A percentile compares a stretch with the other conserved stretches of the same genome.
phyloP scores from a whole-genome alignment of 2,888 invertebrate species.

The Spodoptera exigua region DNA sequence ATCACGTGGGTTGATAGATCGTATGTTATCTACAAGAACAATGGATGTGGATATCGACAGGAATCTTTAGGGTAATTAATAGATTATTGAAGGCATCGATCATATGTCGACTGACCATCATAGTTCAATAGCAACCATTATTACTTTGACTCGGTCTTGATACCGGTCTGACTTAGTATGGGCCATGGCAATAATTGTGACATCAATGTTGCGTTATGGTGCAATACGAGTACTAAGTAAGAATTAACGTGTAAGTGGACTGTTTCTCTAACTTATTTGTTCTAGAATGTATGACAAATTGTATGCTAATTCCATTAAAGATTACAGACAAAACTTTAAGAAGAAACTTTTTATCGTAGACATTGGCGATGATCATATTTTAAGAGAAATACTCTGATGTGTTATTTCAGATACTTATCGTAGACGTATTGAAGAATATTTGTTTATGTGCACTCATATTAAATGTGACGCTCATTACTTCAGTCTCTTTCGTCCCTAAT shows the following conservation, averaged over 20 bases:
- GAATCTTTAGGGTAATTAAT: slow-evolving; percentile 85
- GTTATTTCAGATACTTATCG: too few relatives aligned
- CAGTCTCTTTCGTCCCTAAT: background rate
- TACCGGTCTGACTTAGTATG: slow-evolving; percentile 26
- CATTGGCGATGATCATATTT: too few relatives aligned
- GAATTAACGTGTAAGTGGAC: slow-evolving; percentile 8
- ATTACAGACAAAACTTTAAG: too few relatives aligned
- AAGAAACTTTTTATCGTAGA: too few relatives aligned
- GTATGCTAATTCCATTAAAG: too few relatives aligned
- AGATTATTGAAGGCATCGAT: slow-evolving; percentile 81
- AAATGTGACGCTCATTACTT: background rate
- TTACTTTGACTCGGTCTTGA: slow-evolving; percentile 33
- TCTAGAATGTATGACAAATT: too few relatives aligned
- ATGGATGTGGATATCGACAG: slow-evolving; percentile 79
- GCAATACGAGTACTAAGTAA: slow-evolving; percentile 17
- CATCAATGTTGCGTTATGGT: slow-evolving; percentile 24
- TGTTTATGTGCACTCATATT: too few relatives aligned
- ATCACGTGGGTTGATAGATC: slow-evolving; percentile 85
- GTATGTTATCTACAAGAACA: slow-evolving; percentile 77
- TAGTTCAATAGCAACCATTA: slow-evolving; percentile 30
- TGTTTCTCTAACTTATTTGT: slow-evolving; percentile 10
- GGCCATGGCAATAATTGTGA: slow-evolving; percentile 35
- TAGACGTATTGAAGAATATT: too few relatives aligned
- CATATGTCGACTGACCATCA: slow-evolving; percentile 66
- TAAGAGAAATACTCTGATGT: too few relatives aligned